Evolutionary conservation across 2,113 vertebrate species (phyloP), one percentile per base, ranked within the genome.

Genomic region (Brachypteracias leptosomus): DNA sequence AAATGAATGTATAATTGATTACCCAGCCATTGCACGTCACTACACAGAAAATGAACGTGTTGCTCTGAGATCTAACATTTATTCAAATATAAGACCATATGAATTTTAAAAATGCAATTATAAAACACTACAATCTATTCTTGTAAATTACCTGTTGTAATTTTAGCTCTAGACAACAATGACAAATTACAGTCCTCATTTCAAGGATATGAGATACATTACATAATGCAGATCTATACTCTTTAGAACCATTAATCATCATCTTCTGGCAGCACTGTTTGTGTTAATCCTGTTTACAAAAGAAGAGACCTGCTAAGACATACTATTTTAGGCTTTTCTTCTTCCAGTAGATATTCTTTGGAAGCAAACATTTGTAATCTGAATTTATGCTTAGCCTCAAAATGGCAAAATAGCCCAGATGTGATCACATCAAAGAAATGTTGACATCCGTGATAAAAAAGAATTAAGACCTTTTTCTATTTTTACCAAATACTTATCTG

Each of bases 221-320:
- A 90, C 85, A 95, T 95, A 96, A 88, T 88, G 85, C 90, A 97
- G 88, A 95, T 87, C 96, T 72, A 67, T 87, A 95, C 67, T 63
- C 59, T 96, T 96, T 63, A 78, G 65, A 92, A 75, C 67, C 58
- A 96, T 97, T 96, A 88, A 96, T 97, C 96, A 96, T 80, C 63
- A 36, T 93, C 7, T 13, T 94, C 72, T 80, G 68, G 90, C 46
- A 92, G 77, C 55, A 82, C 33, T 14, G 2, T 87, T 95, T 93
- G 47, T 93, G 94, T 94, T 96, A 94, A 96, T 85, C 85, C 57
- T 93, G 67, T 95, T 96, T 95, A 94, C 79, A 65, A 70, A 90
- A 77, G 68, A 93, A 95, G 67, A 88, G 36, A 92, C 68, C 36
- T 75, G 29, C 47, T 85, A 93, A 75, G 44, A 82, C 62, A 61